Evolutionary conservation across 2,888 invertebrate species (phyloP), one percentile per base, ranked within the genome.

Genomic region (Patella ulyssiponensis): DNA sequence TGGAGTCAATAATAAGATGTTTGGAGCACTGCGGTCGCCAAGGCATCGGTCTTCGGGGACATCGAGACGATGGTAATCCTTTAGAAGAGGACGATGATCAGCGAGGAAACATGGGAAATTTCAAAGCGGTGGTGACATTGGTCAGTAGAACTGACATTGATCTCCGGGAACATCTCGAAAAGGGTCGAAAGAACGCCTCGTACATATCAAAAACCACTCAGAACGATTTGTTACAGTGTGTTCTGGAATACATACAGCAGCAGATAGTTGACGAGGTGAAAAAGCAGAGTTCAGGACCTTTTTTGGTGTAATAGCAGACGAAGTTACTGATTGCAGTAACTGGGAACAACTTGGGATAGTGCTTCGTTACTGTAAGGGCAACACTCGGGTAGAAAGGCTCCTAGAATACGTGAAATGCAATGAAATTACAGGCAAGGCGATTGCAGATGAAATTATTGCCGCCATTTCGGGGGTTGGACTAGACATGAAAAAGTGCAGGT

Each of bases 301-400:
- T 58, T 58, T 58, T 58, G 58, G 58, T 20, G n/a, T 58, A 58
- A 58, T 58, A n/a, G 58, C 58, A n/a, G 58, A 58, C n/a, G 58
- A 58, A 20, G n/a, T 58, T 20, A 58, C n/a, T 17, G 58, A 58
- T 20, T 58, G 58, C n/a, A 58, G 58, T 20, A 58, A 58, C 58
- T 58, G 58, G 58, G 58, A 58, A 20, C 58, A 58, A 20, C n/a
- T 58, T n/a, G 58, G 58, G 3, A 58, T 58, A 58, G 58, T 58
- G n/a, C 58, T 58, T 58, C 58, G n/a, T n/a, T 58, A 58, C n/a
- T 17, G 17, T 58, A 58, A 58, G 58, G 58, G n/a, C n/a, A 58
- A 58, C 3, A 20, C 17, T 58, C 27, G 2, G 27, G 27, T 27
- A 27, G 27, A 27, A 27, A 27, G 27, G 3, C 27, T 27, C 27